Conservation (phyloP, 2,888 invertebrate species). For the Trichogramma dendrolimi region DNA sequence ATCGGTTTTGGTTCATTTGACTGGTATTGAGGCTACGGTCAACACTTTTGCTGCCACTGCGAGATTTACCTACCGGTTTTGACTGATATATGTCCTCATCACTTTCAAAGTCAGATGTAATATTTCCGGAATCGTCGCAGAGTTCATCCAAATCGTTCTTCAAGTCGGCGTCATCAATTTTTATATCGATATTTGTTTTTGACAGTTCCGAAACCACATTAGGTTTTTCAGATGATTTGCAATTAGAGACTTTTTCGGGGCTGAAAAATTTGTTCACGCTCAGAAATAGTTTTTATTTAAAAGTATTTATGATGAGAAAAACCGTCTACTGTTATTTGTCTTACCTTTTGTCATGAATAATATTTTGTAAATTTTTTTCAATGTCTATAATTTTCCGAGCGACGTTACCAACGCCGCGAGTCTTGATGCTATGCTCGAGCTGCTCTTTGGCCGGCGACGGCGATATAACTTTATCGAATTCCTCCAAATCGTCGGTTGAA, state of each 20-base stretch:
- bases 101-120: slow-evolving; percentile 13
- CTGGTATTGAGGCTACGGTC: too few species aligned
- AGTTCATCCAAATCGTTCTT: slow-evolving; percentile 26
- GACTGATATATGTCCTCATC: slow-evolving; percentile 15
- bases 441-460: slow-evolving; percentile 12
- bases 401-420: slow-evolving; percentile 32
- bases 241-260: slow-evolving; percentile 16
- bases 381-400: slow-evolving; percentile 36
- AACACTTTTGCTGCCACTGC: too few species aligned
- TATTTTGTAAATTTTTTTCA: slow-evolving; percentile 29
- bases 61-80: too few species aligned
- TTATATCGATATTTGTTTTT: slow-evolving; percentile 30
- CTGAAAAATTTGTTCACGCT: slow-evolving; percentile 1
- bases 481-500: slow-evolving; percentile 29
- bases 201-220: slow-evolving; percentile 12
- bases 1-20: too few species aligned
- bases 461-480: slow-evolving; percentile 24
- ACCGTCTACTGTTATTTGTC: background rate
- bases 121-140: slow-evolving; percentile 25
- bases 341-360: slow-evolving; percentile 18
- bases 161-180: slow-evolving; percentile 26
- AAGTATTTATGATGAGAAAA: background rate
- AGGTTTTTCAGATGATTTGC: slow-evolving; percentile 10
- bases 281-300: background rate
- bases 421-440: background rate